Evolutionary conservation across 2,888 invertebrate species (phyloP).

Genomic region (Atrina japonica): DNA sequence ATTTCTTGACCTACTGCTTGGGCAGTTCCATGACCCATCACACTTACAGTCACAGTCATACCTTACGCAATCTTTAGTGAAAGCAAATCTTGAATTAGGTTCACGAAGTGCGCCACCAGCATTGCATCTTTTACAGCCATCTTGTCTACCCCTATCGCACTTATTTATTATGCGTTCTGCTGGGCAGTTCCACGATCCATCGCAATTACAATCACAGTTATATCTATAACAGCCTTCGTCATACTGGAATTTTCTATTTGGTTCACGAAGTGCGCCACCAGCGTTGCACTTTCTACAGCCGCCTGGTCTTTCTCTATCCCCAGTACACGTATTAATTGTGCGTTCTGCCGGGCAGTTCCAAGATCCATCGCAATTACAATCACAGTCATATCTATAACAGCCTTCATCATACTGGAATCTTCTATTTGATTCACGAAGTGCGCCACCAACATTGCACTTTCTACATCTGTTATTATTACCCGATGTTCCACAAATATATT

Average conservation of each 20-base stretch:
- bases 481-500: constrained; percentile 53
- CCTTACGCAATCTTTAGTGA: constrained; percentile 58
- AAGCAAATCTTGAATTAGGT: constrained; percentile 58
- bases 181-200: constrained; percentile 63
- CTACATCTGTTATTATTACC: constrained; percentile 38
- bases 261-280: constrained; percentile 30
- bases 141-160: constrained; percentile 47
- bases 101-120: constrained; percentile 54
- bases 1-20: constrained; percentile 37
- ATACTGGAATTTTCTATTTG: constrained; percentile 54
- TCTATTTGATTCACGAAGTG: constrained; percentile 40
- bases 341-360: constrained; percentile 56
- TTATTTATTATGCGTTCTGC: constrained; percentile 48
- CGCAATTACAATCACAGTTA: constrained; percentile 61
- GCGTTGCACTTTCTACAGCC: constrained; percentile 48
- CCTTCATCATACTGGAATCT: constrained; percentile 59
- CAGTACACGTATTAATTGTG: constrained; percentile 54
- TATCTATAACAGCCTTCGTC: constrained; percentile 61
- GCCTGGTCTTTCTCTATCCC: constrained; percentile 3
- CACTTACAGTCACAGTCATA: constrained; percentile 66
- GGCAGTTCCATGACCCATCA: constrained; percentile 62
- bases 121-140: constrained; percentile 47
- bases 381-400: constrained; percentile 62
- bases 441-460: constrained; percentile 41
- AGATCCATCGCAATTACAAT: constrained; percentile 61